These are phyloP conservation scores for Lacerta viridis DNA, from an alignment of 2,797 vertebrate genomes.

Conservation along the genomic window DNA sequence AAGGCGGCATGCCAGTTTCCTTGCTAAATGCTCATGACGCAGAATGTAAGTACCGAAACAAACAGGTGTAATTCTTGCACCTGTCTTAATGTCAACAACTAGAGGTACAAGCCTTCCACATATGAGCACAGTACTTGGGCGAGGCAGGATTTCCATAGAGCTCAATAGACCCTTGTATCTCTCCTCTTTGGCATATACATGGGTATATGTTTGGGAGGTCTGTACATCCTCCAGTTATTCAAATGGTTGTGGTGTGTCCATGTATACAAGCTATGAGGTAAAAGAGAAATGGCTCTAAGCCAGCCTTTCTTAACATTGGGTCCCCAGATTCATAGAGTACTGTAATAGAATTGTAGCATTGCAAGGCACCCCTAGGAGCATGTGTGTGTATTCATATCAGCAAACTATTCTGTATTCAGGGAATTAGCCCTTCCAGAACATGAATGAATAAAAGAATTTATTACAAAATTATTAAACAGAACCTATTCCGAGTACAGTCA, in stretches of 20 bases:
- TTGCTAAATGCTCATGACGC: constrained; percentile 95
- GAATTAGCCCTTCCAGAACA: background rate
- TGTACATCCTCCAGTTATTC: background rate
- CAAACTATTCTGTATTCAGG: background rate
- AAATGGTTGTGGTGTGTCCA: background rate
- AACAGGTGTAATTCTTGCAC: background rate
- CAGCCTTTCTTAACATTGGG: no score
- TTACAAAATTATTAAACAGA: background rate
- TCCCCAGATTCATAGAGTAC: no score
- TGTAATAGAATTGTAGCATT: no score
- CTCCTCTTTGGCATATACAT: background rate
- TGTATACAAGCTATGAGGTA: background rate
- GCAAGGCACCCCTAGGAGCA: no score
- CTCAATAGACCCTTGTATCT: background rate
- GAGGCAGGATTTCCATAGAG: background rate
- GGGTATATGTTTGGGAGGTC: background rate
- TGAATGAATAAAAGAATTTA: background rate
- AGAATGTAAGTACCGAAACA: constrained; percentile 88
- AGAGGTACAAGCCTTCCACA: background rate
- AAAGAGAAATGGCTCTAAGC: background rate
- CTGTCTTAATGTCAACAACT: background rate
- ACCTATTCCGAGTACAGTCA: background rate
- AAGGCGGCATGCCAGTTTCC: constrained; percentile 90
- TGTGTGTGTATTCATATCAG: background rate
- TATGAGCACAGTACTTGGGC: background rate